These are phyloP conservation scores for Drosophila incognita DNA, from an alignment of 2,888 invertebrate species.

Conservation along the genomic window DNA sequence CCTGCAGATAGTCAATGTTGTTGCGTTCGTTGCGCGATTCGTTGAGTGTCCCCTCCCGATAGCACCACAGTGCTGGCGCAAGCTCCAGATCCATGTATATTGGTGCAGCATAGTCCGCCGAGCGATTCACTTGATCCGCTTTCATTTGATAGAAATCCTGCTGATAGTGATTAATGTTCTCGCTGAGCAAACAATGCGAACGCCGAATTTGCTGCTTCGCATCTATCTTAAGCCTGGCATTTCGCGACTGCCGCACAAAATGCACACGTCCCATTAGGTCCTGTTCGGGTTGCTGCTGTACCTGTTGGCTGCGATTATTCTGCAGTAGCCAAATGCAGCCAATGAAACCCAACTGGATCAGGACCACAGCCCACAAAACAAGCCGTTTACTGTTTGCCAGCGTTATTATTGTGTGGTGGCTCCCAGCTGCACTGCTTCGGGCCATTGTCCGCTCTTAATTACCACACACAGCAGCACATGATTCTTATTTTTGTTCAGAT, in stretches of 20 bases:
- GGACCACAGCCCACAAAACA: constrained; percentile 81
- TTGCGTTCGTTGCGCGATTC: constrained; percentile 41
- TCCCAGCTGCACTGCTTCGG: constrained; percentile 29
- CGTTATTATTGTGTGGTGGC: constrained; percentile 18
- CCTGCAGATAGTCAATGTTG: constrained; percentile 61
- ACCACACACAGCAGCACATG: constrained; percentile 41
- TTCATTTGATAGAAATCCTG: constrained; percentile 72
- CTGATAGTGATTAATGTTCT: constrained; percentile 66
- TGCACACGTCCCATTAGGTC: constrained; percentile 52
- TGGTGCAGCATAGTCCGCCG: constrained; percentile 64
- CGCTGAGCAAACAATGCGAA: constrained; percentile 44
- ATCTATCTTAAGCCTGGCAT: constrained; percentile 1
- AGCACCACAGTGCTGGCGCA: constrained; percentile 73
- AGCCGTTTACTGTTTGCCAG: constrained; percentile 77
- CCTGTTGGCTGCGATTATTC: constrained; percentile 52
- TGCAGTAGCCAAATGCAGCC: constrained; percentile 83
- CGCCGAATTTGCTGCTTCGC: constrained; percentile 4
- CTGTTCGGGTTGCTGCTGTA: constrained; percentile 25
- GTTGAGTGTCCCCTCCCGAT: constrained; percentile 76
- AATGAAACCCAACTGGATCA: constrained; percentile 82
- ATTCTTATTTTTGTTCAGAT: constrained; percentile 1
- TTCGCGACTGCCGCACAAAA: constrained; percentile 56
- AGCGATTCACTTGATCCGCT: constrained; percentile 56
- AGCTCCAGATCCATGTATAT: constrained; percentile 61
- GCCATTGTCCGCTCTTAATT: constrained; percentile 36